These are phyloP conservation scores for Drosophila arizonae DNA, from an alignment of 1,140 invertebrate genomes.

Conservation along the genomic window DNA sequence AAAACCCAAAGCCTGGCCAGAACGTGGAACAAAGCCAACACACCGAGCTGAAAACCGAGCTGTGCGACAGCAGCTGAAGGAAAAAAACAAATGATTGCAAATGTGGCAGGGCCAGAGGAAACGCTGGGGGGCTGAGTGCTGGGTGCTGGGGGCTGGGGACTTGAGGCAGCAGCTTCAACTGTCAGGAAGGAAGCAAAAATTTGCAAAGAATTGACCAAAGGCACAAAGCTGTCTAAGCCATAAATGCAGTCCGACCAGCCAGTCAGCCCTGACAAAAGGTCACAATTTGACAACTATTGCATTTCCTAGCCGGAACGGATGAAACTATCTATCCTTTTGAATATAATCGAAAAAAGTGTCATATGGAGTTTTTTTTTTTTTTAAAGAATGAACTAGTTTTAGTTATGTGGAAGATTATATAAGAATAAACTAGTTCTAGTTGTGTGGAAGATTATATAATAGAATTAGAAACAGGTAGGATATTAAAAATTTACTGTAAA, in stretches of 20 bases:
- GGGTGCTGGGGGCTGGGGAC: not conserved
- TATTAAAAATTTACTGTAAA: no score
- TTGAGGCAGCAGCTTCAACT: not conserved
- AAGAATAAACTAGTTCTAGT: no score
- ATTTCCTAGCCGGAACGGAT: not conserved
- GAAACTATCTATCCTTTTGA: not conserved
- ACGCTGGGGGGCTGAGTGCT: not conserved
- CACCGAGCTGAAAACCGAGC: constrained; percentile 62
- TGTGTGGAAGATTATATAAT: no score
- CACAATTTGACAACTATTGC: not conserved
- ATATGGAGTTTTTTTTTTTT: no score
- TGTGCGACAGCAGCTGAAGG: constrained; percentile 29
- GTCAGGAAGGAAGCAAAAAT: constrained; percentile 14
- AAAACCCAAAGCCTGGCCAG: constrained; percentile 30
- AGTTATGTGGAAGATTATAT: no score
- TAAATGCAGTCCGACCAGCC: constrained; percentile 37
- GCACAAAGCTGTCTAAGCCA: constrained; percentile 65
- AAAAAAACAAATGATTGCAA: constrained; percentile 27
- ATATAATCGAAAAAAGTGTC: no score
- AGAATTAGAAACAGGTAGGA: no score
- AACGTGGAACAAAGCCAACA: constrained; percentile 21
- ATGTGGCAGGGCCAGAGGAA: not conserved
- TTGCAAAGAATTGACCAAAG: constrained; percentile 53
- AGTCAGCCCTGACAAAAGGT: not conserved
- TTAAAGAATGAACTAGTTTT: no score